A percentile compares a stretch with the other conserved stretches of the same genome.
Conservation (phyloP, 2,888 invertebrate genomes). For the Halocaridina rubra region DNA sequence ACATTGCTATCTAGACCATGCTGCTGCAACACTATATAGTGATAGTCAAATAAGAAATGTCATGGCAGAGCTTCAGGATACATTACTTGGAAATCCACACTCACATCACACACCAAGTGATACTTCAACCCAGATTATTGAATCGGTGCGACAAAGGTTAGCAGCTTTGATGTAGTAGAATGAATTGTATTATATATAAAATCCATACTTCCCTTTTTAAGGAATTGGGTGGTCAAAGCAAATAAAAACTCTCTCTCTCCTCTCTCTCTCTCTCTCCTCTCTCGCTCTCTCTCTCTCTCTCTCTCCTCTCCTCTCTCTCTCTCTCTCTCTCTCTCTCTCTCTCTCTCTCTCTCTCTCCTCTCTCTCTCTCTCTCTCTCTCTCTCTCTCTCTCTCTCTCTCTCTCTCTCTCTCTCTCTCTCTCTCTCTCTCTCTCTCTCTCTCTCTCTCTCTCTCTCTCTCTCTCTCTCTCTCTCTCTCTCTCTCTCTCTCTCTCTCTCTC, state of each 20-base stretch:
- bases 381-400: too few species aligned
- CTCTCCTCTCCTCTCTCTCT: neutral
- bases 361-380: neutral
- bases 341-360: neutral
- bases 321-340: neutral
- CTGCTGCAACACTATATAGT: constrained; percentile 86
- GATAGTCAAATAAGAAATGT: constrained; percentile 78
- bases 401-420: too few species aligned
- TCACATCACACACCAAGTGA: constrained; percentile 70
- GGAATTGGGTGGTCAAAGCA: neutral
- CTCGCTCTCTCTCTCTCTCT: neutral
- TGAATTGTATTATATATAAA: neutral
- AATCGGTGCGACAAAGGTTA: constrained; percentile 83
- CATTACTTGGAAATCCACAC: constrained; percentile 92
- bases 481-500: too few species aligned
- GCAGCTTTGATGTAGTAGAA: too few species aligned
- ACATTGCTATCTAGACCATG: constrained; percentile 87
- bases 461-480: too few species aligned
- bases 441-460: too few species aligned
- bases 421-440: too few species aligned
- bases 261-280: neutral
- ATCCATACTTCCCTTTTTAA: neutral
- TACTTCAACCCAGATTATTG: constrained; percentile 83
- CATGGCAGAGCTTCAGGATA: constrained; percentile 76
- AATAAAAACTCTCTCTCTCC: neutral